Evolutionary conservation across 2,888 invertebrate genomes (phyloP), one percentile per base, ranked within the genome.

Genomic region (Dendrolimus pini): DNA sequence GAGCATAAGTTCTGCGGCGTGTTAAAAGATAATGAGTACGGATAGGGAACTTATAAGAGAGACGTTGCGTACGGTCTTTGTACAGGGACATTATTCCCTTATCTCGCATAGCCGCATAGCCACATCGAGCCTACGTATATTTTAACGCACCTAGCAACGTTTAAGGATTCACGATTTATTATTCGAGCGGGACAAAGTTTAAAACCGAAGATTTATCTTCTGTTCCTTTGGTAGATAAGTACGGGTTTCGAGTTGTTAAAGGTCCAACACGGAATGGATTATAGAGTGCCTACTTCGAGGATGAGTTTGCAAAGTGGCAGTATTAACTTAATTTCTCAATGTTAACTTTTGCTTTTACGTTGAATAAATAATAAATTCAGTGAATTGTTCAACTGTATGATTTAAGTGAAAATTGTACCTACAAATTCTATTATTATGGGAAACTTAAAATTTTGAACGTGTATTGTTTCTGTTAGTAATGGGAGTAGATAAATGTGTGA

Each of bases 1-100:
- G 77, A 80, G 82, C 83, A 82, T 84, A 85, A 83, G 82, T 84
- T 83, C 77, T 80, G 82, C 82, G 76, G 78, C 78, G 82, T 80
- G 83, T 84, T 83, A 81, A 82, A 80, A 88, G 89, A 88, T 89
- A 89, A 86, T 87, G 83, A 84, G 79, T 80, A 73, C 71, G 85
- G 80, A 82, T 84, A 71, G 63, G 78, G 73, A 69, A 74, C 75
- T 74, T 78, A 75, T 82, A 81, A 81, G 81, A 80, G 82, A 85
- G 83, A 83, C 69, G 78, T 80, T 83, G 84, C 81, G 77, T 82
- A 80, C 72, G 47, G 47, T 74, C 78, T 80, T 80, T 78, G 77
- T 78, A 76, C 42, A 74, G 77, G 77, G 77, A 82, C 80, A 81
- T 79, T 82, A 80, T 78, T 77, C 75, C 73, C 78, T 82, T 89